Conservation (phyloP, 1,140 invertebrate species). For the Magallana angulata region DNA sequence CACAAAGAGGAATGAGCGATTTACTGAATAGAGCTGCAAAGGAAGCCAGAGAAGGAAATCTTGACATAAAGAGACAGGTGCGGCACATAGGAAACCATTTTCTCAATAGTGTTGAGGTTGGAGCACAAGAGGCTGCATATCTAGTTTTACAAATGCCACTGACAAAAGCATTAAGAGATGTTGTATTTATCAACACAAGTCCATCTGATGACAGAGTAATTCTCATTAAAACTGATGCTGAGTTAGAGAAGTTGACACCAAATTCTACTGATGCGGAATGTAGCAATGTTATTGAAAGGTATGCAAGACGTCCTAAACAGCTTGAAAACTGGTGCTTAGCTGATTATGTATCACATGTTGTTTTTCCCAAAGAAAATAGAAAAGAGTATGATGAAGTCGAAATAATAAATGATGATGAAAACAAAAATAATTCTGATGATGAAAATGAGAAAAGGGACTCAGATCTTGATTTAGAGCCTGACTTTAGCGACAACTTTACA, state of each 20-base stretch:
- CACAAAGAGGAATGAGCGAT: not conserved
- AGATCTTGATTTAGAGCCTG: not conserved
- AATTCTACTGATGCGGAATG: slow-evolving; percentile 15
- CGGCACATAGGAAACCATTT: slow-evolving; percentile 44
- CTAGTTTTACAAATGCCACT: slow-evolving; percentile 55
- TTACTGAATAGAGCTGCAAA: not conserved
- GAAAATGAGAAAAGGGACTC: not conserved
- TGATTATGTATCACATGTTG: not conserved
- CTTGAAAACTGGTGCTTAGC: no score
- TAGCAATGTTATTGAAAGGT: not conserved
- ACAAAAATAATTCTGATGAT: not conserved
- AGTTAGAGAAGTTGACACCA: not conserved
- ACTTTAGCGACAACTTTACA: not conserved
- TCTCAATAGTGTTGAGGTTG: slow-evolving; percentile 44
- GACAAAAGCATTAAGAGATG: slow-evolving; percentile 40
- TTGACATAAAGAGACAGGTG: slow-evolving; percentile 5
- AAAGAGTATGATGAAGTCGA: not conserved
- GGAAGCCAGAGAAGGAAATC: no score
- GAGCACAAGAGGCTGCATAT: slow-evolving; percentile 55
- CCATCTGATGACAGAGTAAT: slow-evolving; percentile 31
- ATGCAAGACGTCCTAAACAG: not conserved
- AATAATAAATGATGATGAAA: slow-evolving; percentile 19
- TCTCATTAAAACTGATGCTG: slow-evolving; percentile 6
- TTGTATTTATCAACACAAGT: slow-evolving; percentile 59
- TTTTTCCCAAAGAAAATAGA: slow-evolving; percentile 17